Conservation (phyloP, 2,113 vertebrate genomes). For the Bujurquina vittata region DNA sequence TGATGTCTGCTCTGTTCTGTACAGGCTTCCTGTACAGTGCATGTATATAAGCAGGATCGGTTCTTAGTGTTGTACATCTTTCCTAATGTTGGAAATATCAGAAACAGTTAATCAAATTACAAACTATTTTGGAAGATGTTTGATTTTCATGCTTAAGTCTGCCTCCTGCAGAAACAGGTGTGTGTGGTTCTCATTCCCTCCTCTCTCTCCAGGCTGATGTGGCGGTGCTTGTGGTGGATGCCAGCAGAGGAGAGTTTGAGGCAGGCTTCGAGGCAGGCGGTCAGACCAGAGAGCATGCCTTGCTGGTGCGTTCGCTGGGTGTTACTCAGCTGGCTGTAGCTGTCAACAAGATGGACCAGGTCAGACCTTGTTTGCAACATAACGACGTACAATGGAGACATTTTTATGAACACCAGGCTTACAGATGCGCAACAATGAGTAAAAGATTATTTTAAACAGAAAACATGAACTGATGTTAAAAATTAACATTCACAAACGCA, state of each 20-base stretch:
- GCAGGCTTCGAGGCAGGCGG: slow-evolving; percentile 97
- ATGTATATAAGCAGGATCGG: background rate
- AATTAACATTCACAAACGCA: background rate
- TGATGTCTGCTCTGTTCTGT: background rate
- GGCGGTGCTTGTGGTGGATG: slow-evolving; percentile 94
- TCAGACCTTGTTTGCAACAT: slow-evolving; percentile 50
- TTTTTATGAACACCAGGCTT: background rate
- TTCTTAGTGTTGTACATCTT: background rate
- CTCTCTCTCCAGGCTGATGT: slow-evolving; percentile 89
- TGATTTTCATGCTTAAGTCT: background rate
- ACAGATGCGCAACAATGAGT: background rate
- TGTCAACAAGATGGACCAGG: slow-evolving; percentile 99
- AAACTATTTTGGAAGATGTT: background rate
- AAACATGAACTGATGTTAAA: background rate
- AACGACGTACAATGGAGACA: background rate
- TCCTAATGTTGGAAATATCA: background rate
- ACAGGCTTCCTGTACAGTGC: background rate
- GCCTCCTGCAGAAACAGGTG: background rate
- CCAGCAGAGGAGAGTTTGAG: slow-evolving; percentile 96
- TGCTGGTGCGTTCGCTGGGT: slow-evolving; percentile 95
- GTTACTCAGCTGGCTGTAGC: slow-evolving; percentile 97
- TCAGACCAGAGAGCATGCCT: slow-evolving; percentile 95
- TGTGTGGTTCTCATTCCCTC: background rate
- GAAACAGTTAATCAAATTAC: background rate
- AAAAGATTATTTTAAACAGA: background rate